A percentile compares a stretch with the other conserved stretches of the same genome.
Conservation (phyloP, 2,888 invertebrate species). For the Calameuta filiformis region DNA sequence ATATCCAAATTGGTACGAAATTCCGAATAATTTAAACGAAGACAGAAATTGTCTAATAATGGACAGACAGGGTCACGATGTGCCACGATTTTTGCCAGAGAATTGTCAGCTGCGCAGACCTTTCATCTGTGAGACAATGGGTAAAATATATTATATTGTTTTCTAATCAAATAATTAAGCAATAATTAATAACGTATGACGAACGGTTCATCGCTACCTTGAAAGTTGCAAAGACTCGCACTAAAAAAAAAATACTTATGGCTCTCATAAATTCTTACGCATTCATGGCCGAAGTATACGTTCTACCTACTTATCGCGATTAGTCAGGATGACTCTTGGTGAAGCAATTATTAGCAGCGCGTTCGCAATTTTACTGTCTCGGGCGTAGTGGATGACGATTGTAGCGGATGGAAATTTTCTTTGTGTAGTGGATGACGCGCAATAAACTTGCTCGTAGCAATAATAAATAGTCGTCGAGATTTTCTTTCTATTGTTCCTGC, state of each 20-base stretch:
- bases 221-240: neutral
- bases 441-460: no score
- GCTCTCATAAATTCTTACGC: neutral
- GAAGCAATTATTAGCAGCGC: neutral
- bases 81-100: conserved; percentile 30
- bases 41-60: conserved; percentile 35
- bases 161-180: neutral
- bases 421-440: neutral
- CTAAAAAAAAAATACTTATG: neutral
- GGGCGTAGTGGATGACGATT: neutral
- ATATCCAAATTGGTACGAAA: conserved; percentile 28
- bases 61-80: conserved; percentile 31
- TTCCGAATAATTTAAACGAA: neutral
- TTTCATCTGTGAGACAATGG: conserved; percentile 31
- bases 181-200: neutral
- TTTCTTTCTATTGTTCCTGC: neutral
- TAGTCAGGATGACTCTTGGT: neutral
- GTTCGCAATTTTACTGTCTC: no score
- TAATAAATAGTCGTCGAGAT: no score
- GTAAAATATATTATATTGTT: conserved; percentile 16
- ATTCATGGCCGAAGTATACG: neutral
- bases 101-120: conserved; percentile 29
- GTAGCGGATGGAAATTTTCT: no score
- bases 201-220: neutral
- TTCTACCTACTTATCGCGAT: neutral